phyloP scores from a whole-genome alignment of 2,113 vertebrate genomes.

The Scalopus aquaticus region DNA sequence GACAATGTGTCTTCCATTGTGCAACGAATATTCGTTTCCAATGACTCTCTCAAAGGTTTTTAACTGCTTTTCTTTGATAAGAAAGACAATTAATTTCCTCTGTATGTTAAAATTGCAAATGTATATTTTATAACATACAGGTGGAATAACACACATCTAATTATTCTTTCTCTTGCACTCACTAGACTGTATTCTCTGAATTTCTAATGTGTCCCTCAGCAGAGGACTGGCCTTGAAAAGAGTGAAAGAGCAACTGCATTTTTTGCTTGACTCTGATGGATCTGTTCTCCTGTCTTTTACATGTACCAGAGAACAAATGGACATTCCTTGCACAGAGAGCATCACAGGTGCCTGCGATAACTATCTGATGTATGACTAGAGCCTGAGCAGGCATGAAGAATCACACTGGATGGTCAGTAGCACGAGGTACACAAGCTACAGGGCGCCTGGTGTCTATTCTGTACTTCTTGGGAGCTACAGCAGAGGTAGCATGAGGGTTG shows the following conservation, averaged over 20 bases:
- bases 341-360: neutral
- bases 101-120: neutral
- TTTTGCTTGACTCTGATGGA: neutral
- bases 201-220: neutral
- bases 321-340: neutral
- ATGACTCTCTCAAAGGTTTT: neutral
- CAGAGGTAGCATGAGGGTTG: neutral
- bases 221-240: neutral
- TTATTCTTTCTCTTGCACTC: neutral
- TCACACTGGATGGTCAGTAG: neutral
- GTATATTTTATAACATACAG: neutral
- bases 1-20: accelerated
- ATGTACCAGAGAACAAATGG: neutral
- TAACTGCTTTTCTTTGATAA: neutral
- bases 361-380: neutral
- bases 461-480: neutral
- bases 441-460: accelerated
- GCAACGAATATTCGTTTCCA: neutral
- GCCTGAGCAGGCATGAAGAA: too few relatives aligned
- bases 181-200: neutral
- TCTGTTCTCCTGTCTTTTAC: neutral
- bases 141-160: neutral
- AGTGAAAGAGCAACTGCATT: neutral
- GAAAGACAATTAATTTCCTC: neutral
- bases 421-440: neutral